phyloP scores from a whole-genome alignment of 2,888 invertebrate species.

The Tridacna gigas region DNA sequence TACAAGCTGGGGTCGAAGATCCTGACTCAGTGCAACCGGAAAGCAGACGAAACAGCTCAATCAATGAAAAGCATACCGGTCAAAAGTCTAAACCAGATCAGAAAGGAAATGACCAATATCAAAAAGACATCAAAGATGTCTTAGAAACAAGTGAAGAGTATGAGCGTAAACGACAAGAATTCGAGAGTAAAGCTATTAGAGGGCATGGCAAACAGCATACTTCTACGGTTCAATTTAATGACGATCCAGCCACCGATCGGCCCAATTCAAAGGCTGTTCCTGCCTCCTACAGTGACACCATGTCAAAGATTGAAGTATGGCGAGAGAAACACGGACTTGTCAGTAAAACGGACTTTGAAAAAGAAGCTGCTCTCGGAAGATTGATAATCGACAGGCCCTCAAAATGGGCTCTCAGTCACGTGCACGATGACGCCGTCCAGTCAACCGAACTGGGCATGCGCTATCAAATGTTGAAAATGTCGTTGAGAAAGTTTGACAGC shows the following conservation, averaged over 20 bases:
- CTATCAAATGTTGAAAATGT: conserved; percentile 30
- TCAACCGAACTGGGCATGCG: conserved; percentile 35
- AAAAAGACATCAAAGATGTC: background rate
- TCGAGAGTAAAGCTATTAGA: conserved; percentile 16
- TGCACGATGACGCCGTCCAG: conserved; percentile 22
- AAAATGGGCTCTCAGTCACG: conserved; percentile 53
- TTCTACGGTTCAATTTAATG: conserved; percentile 31
- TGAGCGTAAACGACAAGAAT: conserved; percentile 14
- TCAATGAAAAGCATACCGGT: background rate
- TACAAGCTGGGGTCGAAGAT: background rate
- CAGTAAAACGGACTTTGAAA: conserved; percentile 27
- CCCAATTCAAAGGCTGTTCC: background rate
- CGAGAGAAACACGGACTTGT: conserved; percentile 41
- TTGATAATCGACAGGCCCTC: conserved; percentile 58
- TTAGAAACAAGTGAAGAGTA: background rate
- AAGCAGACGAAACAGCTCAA: conserved; percentile 8
- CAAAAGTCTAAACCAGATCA: background rate
- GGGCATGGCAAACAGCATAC: conserved; percentile 35
- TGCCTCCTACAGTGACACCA: background rate
- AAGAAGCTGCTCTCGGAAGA: conserved; percentile 31
- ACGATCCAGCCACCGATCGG: conserved; percentile 9
- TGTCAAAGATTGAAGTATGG: conserved; percentile 50
- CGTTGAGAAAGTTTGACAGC: conserved; percentile 20
- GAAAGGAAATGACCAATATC: background rate
- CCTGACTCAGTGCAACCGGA: background rate